Conservation (phyloP, 1,140 invertebrate species). For the Sipha flava region DNA sequence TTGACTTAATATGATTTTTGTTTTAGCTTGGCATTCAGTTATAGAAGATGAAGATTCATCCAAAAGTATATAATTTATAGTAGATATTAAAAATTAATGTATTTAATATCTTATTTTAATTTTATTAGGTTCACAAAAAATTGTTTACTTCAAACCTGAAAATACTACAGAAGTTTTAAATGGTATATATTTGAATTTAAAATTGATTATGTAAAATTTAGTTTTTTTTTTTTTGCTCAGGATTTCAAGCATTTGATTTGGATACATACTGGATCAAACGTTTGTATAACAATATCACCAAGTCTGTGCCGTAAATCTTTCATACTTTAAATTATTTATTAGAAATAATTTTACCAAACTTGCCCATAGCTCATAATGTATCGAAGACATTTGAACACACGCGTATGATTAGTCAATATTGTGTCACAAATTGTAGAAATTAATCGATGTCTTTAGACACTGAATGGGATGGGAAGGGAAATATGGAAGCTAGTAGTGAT, state of each 20-base stretch:
- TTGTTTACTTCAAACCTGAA: conserved; percentile 23
- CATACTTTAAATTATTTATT: background rate
- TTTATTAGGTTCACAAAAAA: conserved; percentile 20
- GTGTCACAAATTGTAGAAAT: background rate
- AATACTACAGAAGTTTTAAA: background rate
- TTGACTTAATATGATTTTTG: too few species aligned
- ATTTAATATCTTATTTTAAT: background rate
- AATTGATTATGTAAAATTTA: background rate
- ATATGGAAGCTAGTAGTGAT: conserved; percentile 16
- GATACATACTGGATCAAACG: conserved; percentile 28
- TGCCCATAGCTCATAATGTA: conserved; percentile 17
- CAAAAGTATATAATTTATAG: background rate
- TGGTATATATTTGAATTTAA: background rate
- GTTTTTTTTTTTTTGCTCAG: background rate
- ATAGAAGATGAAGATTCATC: conserved; percentile 20
- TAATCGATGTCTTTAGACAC: background rate
- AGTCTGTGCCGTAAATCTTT: conserved; percentile 8
- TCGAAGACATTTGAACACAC: background rate
- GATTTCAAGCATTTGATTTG: conserved; percentile 28
- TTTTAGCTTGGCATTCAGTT: conserved; percentile 25
- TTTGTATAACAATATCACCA: conserved; percentile 19
- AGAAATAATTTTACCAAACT: conserved; percentile 18
- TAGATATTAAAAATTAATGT: background rate
- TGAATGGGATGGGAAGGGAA: background rate
- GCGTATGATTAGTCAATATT: conserved; percentile 4